Evolutionary conservation across 2,888 invertebrate species (phyloP), one percentile per base, ranked within the genome.

Genomic region (Stenotaenia linearis): DNA sequence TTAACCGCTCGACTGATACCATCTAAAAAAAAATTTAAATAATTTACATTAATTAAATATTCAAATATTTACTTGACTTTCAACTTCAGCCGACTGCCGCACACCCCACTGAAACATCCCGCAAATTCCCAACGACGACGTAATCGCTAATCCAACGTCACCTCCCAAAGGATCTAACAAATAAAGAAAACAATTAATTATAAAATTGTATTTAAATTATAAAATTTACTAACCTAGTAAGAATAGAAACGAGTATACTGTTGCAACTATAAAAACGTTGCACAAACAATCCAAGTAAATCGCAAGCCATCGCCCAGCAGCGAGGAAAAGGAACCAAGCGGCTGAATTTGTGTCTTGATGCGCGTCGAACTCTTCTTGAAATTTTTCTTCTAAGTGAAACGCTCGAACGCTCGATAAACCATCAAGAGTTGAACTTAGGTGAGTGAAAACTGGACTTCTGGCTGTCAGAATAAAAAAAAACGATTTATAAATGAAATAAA

Each of bases 381-480:
- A 90, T 25, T 92, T 90, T 78, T 91, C 89, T 85, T 95, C 92
- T 0, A 94, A 94, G 6, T 91, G 90, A 85, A 94, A 96, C 0
- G 97, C 94, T 79, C 98, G 90, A 75, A 98, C 96, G 0, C 97
- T 97, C 0, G 95, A 91, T 81, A 98, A 88, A 0, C 98, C 98
- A 85, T 94, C 93, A 5, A 98, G 88, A 0, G 95, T 92, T 28
- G 96, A 93, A 84, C 92, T 94, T 84, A 98, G 88, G 85, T 97
- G 97, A 1, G 94, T 93, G 88, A 96, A 98, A n/a, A 98, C 94
- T 0, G 98, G 98, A 84, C 96, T 96, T 80, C 96, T 92, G 81
- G 93, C 94, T 94, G 87, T 12, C 83, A 84, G 79, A 50, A 61
- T 80, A 74, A 78, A 69, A 74, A 79, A 50, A 21, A 21, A 28